Evolutionary conservation across 2,113 vertebrate species (phyloP).

Genomic region (Bucco capensis): DNA sequence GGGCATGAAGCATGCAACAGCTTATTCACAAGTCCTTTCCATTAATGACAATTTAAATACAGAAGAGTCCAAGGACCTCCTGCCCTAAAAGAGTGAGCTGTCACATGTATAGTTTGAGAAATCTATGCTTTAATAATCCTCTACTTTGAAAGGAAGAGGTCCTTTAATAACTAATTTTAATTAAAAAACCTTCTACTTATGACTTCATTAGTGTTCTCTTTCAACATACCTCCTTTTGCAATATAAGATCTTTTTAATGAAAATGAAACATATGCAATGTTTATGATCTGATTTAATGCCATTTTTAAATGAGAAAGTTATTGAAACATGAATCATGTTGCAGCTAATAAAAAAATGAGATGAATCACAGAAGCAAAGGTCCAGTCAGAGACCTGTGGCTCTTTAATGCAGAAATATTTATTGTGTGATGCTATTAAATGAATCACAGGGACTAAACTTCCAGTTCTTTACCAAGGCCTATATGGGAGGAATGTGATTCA

Average conservation of each 20-base stretch:
- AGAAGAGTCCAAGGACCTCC: background rate
- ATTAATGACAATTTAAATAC: background rate
- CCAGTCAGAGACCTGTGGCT: background rate
- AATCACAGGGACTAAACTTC: background rate
- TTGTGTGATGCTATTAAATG: background rate
- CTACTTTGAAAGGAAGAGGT: background rate
- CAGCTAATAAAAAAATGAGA: slow-evolving; percentile 9
- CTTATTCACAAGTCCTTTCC: background rate
- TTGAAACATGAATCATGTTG: background rate
- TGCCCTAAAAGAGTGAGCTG: background rate
- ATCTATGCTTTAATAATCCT: background rate
- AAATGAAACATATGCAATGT: background rate
- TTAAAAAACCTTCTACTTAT: background rate
- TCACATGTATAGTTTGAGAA: background rate
- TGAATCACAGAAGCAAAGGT: background rate
- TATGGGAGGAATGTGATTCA: background rate
- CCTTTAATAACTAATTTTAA: background rate
- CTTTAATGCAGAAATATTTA: background rate
- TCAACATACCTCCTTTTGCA: background rate
- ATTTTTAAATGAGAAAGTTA: background rate
- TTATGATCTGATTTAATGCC: slow-evolving; percentile 12
- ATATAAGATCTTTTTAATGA: background rate
- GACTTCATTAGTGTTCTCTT: background rate
- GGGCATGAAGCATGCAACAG: background rate
- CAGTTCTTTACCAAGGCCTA: background rate